Evolutionary conservation across 1,140 invertebrate genomes (phyloP).

Genomic region (Cyphomyrmex costatus): DNA sequence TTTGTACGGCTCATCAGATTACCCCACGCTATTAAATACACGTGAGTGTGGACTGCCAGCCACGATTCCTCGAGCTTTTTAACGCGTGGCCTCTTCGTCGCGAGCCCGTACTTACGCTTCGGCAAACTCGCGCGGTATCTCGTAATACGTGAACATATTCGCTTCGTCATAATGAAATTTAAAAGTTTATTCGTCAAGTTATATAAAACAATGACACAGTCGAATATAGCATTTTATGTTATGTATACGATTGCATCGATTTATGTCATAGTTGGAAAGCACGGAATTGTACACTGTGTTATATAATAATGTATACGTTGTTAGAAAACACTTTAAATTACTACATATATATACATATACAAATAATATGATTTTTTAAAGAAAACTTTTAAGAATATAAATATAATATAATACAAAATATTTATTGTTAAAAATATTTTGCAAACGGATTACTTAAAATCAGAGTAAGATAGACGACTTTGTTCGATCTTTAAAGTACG

Average conservation of each 20-base stretch:
- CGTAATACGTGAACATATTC: conserved; percentile 22
- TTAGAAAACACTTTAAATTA: too few species aligned
- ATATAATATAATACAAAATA: not conserved
- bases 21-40: conserved; percentile 63
- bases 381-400: conserved; percentile 4
- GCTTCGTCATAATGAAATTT: too few species aligned
- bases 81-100: conserved; percentile 1
- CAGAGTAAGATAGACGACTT: not conserved
- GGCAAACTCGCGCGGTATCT: conserved; percentile 43
- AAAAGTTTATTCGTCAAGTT: too few species aligned
- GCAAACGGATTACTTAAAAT: too few species aligned
- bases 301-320: too few species aligned
- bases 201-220: too few species aligned
- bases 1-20: conserved; percentile 65
- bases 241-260: too few species aligned
- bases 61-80: conserved; percentile 51
- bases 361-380: not conserved
- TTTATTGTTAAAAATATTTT: too few species aligned
- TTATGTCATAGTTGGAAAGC: too few species aligned
- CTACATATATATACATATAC: too few species aligned
- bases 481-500: conserved; percentile 36
- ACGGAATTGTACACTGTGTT: too few species aligned
- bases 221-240: too few species aligned
- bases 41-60: conserved; percentile 42
- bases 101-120: conserved; percentile 8